Base-by-base conservation (phyloP, 2,888 invertebrate species). In the Lumbricus terrestris region DNA sequence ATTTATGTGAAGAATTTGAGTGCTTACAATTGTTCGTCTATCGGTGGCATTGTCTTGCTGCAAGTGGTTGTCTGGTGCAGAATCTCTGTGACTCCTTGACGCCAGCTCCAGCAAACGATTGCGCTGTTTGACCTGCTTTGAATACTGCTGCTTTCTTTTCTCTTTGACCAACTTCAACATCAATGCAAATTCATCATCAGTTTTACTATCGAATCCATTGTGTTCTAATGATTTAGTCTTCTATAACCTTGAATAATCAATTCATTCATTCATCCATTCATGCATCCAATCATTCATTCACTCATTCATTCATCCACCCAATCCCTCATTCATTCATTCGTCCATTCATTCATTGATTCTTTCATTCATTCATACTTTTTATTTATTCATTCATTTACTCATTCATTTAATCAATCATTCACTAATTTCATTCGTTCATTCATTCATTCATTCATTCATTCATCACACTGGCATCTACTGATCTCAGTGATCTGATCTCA, bases 131-230 rank as follows among this genome's bases (percentile, higher is more conserved):
- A 85, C 85, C 35, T 85, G 85, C 85, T 85, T 85, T 16, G 85
- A 85, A 85, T 85, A 85, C 34, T 35, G 34, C 85, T 85, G 85
- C 85, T 85, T 85, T 37, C 85, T 85, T 35, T 85, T 85, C 37
- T 85, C 85, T 37, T 85, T 85, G 20, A 85, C 6, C 37, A 35
- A 35, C 85, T 85, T 85, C 34, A 35, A 85, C 34, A 85, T 35
- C 37, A 37, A 85, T 23, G 34, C 85, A 34, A 37, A 85, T 37
- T 35, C 85, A 85, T 34, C 34, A 37, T 35, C 34, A 33, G 34
- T 34, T n/a, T 47, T 20, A 6, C n/a, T 11, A 69, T 69, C 6
- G 8, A n/a, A n/a, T 69, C n/a, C 13, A n/a, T 8, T 69, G 16
- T n/a, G n/a, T 2, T n/a, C n/a, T n/a, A 69, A n/a, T n/a, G 11